Evolutionary conservation across 2,888 invertebrate species (phyloP).

Genomic region (Gandaritis pyraliata): DNA sequence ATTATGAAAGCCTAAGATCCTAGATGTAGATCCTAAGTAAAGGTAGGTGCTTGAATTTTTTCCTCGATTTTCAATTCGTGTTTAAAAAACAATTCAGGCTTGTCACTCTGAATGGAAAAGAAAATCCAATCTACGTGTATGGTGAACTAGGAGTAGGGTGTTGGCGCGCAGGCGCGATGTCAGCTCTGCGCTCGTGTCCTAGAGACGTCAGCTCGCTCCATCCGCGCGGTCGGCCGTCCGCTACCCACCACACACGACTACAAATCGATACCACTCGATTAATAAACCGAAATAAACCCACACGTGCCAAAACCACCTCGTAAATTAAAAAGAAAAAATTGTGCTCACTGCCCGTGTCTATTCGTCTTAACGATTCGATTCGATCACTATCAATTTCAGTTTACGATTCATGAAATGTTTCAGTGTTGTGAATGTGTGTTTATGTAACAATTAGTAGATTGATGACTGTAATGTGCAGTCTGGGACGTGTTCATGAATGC

Average conservation of each 20-base stretch:
- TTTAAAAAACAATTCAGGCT: too few relatives aligned
- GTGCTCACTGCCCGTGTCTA: conserved; percentile 15
- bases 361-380: conserved; percentile 14
- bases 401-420: conserved; percentile 28
- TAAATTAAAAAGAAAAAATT: conserved; percentile 40
- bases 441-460: conserved; percentile 49
- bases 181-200: conserved; percentile 66
- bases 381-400: conserved; percentile 8
- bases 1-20: too few relatives aligned
- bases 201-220: conserved; percentile 63
- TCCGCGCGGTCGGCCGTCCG: conserved; percentile 67
- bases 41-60: too few relatives aligned
- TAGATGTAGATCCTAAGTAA: too few relatives aligned
- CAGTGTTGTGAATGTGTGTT: conserved; percentile 58
- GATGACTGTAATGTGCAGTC: conserved; percentile 47
- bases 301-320: conserved; percentile 49
- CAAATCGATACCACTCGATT: conserved; percentile 72
- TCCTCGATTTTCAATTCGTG: too few relatives aligned
- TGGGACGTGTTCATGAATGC: conserved; percentile 41
- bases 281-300: conserved; percentile 54
- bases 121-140: conserved; percentile 53
- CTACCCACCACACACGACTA: conserved; percentile 54
- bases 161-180: conserved; percentile 68
- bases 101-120: neutral
- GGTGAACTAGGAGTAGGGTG: conserved; percentile 55